Evolutionary conservation across 2,888 invertebrate genomes (phyloP).

Genomic region (Pheosia tremula): DNA sequence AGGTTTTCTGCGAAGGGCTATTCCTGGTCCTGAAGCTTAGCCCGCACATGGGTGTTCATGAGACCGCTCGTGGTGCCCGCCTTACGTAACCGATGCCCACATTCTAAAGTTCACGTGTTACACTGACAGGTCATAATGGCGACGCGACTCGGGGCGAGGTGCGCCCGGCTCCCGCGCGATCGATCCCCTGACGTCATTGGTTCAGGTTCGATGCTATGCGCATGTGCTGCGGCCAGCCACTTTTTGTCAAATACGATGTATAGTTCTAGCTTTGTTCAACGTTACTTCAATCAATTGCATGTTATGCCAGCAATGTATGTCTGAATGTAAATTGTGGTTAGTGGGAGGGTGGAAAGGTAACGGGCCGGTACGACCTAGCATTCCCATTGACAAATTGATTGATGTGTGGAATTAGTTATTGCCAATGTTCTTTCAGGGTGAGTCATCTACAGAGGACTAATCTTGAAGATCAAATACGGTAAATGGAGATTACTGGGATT

Average conservation of each 20-base stretch:
- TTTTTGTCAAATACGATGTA: background rate
- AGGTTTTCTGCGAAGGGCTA: slow-evolving; percentile 98
- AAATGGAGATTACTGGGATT: background rate
- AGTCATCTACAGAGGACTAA: background rate
- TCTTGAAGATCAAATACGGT: slow-evolving; percentile 15
- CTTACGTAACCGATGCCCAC: slow-evolving; percentile 65
- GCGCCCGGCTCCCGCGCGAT: slow-evolving; percentile 48
- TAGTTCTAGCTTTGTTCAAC: background rate
- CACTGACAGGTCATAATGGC: slow-evolving; percentile 48
- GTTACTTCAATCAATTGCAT: background rate
- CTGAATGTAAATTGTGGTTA: background rate
- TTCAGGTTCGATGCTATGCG: slow-evolving; percentile 40
- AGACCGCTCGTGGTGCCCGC: slow-evolving; percentile 62
- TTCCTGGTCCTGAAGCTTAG: slow-evolving; percentile 98
- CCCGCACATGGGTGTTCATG: slow-evolving; percentile 91
- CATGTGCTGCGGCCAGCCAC: slow-evolving; percentile 46
- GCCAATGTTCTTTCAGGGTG: background rate
- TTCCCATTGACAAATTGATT: slow-evolving; percentile 75
- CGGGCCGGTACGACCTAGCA: slow-evolving; percentile 43
- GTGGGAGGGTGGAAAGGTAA: slow-evolving; percentile 33
- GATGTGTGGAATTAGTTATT: slow-evolving; percentile 47
- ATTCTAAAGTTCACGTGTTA: slow-evolving; percentile 55
- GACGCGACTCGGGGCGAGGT: slow-evolving; percentile 44
- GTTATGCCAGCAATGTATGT: slow-evolving; percentile 20
- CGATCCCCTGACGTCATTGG: slow-evolving; percentile 79